phyloP scores from a whole-genome alignment of 2,113 vertebrate genomes.

The sheep (Ovis aries) region DNA sequence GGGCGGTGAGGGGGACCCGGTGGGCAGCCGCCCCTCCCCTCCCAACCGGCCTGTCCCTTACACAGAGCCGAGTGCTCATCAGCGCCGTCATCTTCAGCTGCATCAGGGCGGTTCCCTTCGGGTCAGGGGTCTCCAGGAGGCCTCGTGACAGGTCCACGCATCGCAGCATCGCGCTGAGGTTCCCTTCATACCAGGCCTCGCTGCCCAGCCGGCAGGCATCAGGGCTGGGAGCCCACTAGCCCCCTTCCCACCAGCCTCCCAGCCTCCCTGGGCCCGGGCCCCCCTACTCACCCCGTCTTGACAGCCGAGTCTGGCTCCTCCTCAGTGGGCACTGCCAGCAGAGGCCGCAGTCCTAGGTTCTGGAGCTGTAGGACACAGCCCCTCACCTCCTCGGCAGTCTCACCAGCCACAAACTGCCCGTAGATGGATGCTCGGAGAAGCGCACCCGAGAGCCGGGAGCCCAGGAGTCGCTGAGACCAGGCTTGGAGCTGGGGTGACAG shows the following conservation, averaged over 20 bases:
- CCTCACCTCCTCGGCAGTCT: conserved; percentile 82
- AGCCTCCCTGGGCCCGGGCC: not conserved
- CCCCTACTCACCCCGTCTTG: conserved; percentile 68
- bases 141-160: conserved; percentile 86
- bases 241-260: not conserved
- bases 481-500: conserved; percentile 81
- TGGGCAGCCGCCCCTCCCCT: not conserved
- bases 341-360: conserved; percentile 83
- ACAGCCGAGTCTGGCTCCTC: conserved; percentile 86
- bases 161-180: conserved; percentile 81
- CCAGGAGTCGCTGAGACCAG: conserved; percentile 78
- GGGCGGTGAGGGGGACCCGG: not conserved
- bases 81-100: conserved; percentile 91
- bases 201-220: conserved; percentile 23
- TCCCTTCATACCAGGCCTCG: conserved; percentile 60
- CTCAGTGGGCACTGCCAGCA: conserved; percentile 90
- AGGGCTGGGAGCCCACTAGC: not conserved
- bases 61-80: conserved; percentile 87
- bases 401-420: conserved; percentile 92
- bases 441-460: conserved; percentile 75
- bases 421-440: conserved; percentile 85
- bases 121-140: conserved; percentile 77
- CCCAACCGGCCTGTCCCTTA: conserved; percentile 71
- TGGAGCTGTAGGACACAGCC: conserved; percentile 83
- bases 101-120: conserved; percentile 80